Conservation (phyloP, 2,888 invertebrate species). For the Cenopis cana region DNA sequence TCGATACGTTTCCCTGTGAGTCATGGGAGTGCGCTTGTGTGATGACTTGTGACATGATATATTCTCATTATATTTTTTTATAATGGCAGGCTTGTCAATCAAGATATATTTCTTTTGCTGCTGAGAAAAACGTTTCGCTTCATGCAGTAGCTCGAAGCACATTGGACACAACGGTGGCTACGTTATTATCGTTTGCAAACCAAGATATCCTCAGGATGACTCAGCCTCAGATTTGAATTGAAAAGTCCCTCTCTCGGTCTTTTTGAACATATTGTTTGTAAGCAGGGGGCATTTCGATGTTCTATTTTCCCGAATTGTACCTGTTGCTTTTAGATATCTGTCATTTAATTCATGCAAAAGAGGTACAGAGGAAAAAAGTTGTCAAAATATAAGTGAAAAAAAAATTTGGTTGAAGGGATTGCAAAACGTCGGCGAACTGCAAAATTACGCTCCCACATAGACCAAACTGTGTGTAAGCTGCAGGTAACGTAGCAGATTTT, state of each 20-base stretch:
- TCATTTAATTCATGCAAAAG: slow-evolving; percentile 11
- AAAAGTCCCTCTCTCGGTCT: background rate
- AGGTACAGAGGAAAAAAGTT: background rate
- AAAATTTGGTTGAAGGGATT: background rate
- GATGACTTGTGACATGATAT: no score
- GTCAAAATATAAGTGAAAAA: slow-evolving; percentile 4
- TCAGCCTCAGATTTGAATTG: slow-evolving; percentile 7
- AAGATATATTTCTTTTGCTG: slow-evolving; percentile 8
- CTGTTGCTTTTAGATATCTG: background rate
- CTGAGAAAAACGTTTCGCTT: slow-evolving; percentile 20
- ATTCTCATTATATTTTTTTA: slow-evolving; percentile 5
- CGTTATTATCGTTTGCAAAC: slow-evolving; percentile 13
- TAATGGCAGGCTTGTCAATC: background rate
- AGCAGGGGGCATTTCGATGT: slow-evolving; percentile 18
- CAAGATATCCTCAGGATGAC: slow-evolving; percentile 7
- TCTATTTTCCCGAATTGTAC: slow-evolving; percentile 21
- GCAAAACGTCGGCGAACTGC: background rate
- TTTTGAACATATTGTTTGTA: slow-evolving; percentile 6
- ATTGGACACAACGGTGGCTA: background rate
- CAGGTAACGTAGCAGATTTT: no score
- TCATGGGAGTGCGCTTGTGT: no score
- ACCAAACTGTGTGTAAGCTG: no score
- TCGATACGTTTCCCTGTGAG: no score
- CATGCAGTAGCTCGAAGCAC: slow-evolving; percentile 6
- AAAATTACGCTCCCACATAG: background rate